phyloP scores from a whole-genome alignment of 1,140 invertebrate genomes.

The Papilio glaucus region DNA sequence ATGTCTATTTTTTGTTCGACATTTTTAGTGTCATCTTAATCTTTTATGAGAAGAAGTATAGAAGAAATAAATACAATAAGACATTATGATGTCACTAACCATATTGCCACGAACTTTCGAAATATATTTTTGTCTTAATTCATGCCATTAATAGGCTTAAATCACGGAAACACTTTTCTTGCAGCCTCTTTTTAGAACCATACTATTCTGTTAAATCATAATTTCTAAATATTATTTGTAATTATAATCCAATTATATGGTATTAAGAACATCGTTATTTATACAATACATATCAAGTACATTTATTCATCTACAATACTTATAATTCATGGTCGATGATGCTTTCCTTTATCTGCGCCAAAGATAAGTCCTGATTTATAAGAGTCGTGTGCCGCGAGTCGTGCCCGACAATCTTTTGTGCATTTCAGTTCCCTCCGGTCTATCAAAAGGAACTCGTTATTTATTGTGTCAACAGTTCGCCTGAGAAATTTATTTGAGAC shows the following conservation, averaged over 20 bases:
- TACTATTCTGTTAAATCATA: too few relatives aligned
- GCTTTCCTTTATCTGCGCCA: conserved; percentile 19
- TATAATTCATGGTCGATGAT: conserved; percentile 29
- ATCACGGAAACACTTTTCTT: too few relatives aligned
- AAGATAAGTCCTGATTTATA: conserved; percentile 31
- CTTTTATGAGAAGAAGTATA: too few relatives aligned
- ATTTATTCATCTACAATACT: background rate
- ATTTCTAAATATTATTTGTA: too few relatives aligned
- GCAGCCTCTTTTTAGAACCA: too few relatives aligned
- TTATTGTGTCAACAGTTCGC: conserved; percentile 29
- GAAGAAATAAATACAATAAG: too few relatives aligned
- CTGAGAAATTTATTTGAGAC: conserved; percentile 1
- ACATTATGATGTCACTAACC: too few relatives aligned
- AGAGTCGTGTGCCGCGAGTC: conserved; percentile 33
- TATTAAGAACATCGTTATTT: background rate
- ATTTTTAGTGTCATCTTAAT: too few relatives aligned
- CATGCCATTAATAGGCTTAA: too few relatives aligned
- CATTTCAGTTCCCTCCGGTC: conserved; percentile 27
- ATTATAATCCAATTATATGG: background rate
- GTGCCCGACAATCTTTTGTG: conserved; percentile 26
- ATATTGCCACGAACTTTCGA: too few relatives aligned
- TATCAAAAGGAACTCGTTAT: conserved; percentile 30
- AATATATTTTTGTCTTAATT: too few relatives aligned
- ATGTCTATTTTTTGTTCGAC: too few relatives aligned
- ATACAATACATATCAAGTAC: conserved; percentile 2